A percentile compares a stretch with the other conserved stretches of the same genome.
Evolutionary conservation across 2,888 invertebrate species (phyloP).

Genomic region (Chaetoderma sp.): DNA sequence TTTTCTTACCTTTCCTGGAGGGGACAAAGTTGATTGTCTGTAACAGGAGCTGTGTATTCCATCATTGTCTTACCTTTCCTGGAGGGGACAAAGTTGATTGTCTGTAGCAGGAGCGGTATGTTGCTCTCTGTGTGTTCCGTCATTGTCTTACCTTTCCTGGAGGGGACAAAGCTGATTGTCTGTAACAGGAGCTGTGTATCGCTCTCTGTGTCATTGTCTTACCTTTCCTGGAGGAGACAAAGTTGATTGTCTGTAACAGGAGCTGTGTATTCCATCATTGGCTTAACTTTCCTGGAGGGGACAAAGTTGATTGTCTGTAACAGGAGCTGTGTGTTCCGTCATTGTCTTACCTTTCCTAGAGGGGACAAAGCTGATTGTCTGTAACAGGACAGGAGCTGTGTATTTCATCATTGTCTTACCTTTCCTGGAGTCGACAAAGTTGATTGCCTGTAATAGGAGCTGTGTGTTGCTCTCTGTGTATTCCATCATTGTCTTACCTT

Average conservation of each 20-base stretch:
- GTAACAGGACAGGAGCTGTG: too few species aligned
- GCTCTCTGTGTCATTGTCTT: constrained; percentile 93
- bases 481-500: constrained; percentile 76
- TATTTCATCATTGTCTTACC: constrained; percentile 44
- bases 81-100: constrained; percentile 80
- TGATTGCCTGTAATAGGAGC: constrained; percentile 90
- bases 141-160: constrained; percentile 53
- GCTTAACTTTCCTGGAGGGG: too few species aligned
- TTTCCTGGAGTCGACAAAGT: constrained; percentile 74
- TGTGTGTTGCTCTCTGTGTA: constrained; percentile 96
- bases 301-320: too few species aligned
- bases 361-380: too few species aligned
- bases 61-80: constrained; percentile 52
- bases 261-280: too few species aligned
- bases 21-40: too few species aligned
- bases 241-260: too few species aligned
- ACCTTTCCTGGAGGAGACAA: too few species aligned
- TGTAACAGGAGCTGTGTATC: constrained; percentile 92
- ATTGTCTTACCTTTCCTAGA: too few species aligned
- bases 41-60: too few species aligned
- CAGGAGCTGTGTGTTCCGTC: too few species aligned
- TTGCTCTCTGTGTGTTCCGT: constrained; percentile 79
- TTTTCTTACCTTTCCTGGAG: too few species aligned
- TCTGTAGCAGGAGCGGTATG: constrained; percentile 89
- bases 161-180: constrained; percentile 83